Evolutionary conservation across 2,888 invertebrate genomes (phyloP).

Genomic region (Brachyptera putata): DNA sequence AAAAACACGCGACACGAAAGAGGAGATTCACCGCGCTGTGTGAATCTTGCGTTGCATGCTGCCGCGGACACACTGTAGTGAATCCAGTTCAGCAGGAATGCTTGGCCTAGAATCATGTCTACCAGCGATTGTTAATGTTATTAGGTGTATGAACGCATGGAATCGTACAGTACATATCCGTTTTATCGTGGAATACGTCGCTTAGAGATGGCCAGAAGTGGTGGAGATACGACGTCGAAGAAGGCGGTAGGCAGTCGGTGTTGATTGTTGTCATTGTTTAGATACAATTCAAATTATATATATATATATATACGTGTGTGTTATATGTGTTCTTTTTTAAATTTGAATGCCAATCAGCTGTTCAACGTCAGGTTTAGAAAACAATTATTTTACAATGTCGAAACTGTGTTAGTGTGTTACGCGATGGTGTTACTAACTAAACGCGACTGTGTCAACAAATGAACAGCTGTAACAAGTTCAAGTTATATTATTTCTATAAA

Average conservation of each 20-base stretch:
- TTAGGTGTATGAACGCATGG: conserved; percentile 22
- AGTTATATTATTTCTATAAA: background rate
- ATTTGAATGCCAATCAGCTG: too few relatives aligned
- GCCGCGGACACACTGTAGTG: conserved; percentile 7
- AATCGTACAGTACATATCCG: conserved; percentile 44
- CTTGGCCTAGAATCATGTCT: conserved; percentile 21
- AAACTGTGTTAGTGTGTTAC: conserved; percentile 26
- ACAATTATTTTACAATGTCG: too few relatives aligned
- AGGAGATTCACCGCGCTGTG: conserved; percentile 16
- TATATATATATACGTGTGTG: background rate
- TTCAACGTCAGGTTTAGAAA: too few relatives aligned
- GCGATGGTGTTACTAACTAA: background rate
- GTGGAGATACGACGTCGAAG: conserved; percentile 7
- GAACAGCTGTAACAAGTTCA: background rate
- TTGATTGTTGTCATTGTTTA: conserved; percentile 10
- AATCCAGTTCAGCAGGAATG: conserved; percentile 19
- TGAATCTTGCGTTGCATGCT: conserved; percentile 10
- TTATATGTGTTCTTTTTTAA: too few relatives aligned
- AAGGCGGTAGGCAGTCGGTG: conserved; percentile 20
- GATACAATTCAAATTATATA: background rate
- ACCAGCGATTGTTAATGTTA: background rate
- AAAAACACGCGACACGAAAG: conserved; percentile 1
- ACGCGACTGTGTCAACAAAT: background rate
- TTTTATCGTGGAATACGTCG: conserved; percentile 39
- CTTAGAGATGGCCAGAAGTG: conserved; percentile 17